Evolutionary conservation across 2,113 vertebrate genomes (phyloP).

Genomic region (Lampris incognitus): DNA sequence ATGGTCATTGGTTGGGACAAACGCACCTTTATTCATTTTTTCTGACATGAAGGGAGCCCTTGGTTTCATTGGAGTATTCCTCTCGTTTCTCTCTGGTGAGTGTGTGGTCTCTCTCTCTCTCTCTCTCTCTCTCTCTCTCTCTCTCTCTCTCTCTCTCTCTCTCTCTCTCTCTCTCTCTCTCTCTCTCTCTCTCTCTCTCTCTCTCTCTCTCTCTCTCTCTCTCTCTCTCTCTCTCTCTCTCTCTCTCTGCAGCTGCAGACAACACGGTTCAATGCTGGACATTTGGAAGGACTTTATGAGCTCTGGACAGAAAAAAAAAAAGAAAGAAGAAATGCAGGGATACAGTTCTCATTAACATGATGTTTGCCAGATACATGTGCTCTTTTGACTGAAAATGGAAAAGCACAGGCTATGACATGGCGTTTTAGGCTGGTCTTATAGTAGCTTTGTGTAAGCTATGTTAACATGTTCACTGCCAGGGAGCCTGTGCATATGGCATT

Average conservation of each 20-base stretch:
- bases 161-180: too few species aligned
- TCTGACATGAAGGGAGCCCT: constrained; percentile 84
- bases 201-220: too few species aligned
- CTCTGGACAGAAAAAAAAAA: not conserved
- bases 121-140: too few species aligned
- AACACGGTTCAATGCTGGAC: constrained; percentile 33
- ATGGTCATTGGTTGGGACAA: constrained; percentile 65
- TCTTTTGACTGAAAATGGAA: constrained; percentile 1
- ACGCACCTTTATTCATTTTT: constrained; percentile 72
- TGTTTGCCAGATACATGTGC: constrained; percentile 18
- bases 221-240: too few species aligned
- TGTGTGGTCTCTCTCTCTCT: constrained; percentile 59
- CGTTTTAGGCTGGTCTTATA: constrained; percentile 1
- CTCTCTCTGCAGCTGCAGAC: constrained; percentile 50
- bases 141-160: too few species aligned
- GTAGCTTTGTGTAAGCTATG: constrained; percentile 1
- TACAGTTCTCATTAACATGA: not conserved
- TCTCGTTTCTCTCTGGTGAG: constrained; percentile 82
- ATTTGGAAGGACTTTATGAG: constrained; percentile 37
- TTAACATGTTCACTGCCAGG: not conserved
- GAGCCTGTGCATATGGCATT: too few species aligned
- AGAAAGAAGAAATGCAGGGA: not conserved
- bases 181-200: not conserved
- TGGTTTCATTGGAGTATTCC: constrained; percentile 77
- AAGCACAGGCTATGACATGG: not conserved